Evolutionary conservation across 1,140 invertebrate species (phyloP).

Genomic region (Ceratosolen solmsi): DNA sequence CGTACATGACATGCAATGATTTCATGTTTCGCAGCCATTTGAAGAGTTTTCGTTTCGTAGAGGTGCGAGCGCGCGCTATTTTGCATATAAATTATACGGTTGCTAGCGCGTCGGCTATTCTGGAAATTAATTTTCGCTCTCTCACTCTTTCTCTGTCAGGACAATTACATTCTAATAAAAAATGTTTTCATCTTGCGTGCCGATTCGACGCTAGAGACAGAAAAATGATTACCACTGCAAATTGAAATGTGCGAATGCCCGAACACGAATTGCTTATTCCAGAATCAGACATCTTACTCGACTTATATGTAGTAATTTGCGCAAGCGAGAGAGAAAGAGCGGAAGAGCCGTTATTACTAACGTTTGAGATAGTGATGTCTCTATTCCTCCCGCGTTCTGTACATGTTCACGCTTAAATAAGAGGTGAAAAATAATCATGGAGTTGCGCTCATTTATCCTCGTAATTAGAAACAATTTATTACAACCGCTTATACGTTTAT

Average conservation of each 20-base stretch:
- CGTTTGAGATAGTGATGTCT: not conserved
- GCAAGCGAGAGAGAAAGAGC: not conserved
- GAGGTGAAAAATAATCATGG: constrained; percentile 55
- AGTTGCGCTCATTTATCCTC: constrained; percentile 58
- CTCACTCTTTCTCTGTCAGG: constrained; percentile 5
- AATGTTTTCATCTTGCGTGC: constrained; percentile 22
- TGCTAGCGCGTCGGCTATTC: constrained; percentile 19
- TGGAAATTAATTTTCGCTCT: constrained; percentile 43
- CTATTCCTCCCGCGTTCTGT: not conserved
- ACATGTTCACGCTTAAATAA: not conserved
- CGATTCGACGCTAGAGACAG: not conserved
- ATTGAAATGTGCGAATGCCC: constrained; percentile 27
- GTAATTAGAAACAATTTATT: constrained; percentile 67
- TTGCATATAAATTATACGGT: constrained; percentile 50
- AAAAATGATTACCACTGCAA: constrained; percentile 31
- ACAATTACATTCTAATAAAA: constrained; percentile 47
- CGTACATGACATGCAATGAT: constrained; percentile 46
- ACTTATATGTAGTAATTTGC: not conserved
- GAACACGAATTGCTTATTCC: not conserved
- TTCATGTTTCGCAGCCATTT: constrained; percentile 44
- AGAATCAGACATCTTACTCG: constrained; percentile 1
- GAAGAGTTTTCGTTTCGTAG: constrained; percentile 39
- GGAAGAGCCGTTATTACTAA: not conserved
- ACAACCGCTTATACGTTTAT: constrained; percentile 36
- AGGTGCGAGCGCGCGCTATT: constrained; percentile 11